Conservation (phyloP, 23 tunicate genomes). For the Halocynthia aurantium region DNA sequence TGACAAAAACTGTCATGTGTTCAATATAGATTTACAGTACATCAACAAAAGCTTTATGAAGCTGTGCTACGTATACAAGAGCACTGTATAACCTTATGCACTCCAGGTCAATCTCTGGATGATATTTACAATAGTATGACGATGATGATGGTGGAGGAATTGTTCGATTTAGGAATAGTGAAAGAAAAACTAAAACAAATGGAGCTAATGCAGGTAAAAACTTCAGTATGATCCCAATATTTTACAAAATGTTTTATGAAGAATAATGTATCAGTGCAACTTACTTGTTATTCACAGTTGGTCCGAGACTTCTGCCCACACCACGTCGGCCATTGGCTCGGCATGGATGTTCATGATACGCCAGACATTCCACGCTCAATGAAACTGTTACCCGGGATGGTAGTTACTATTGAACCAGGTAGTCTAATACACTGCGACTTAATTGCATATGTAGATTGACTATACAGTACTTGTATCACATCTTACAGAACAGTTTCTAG, state of each 20-base stretch:
- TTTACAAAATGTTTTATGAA: not conserved
- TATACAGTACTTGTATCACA: too few relatives aligned
- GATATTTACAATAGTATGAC: slow-evolving; percentile 57
- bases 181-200: slow-evolving; percentile 36
- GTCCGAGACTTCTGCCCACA: slow-evolving; percentile 80
- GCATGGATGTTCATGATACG: slow-evolving; percentile 94
- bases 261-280: not conserved
- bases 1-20: not conserved
- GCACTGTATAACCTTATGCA: slow-evolving; percentile 56
- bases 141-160: slow-evolving; percentile 39
- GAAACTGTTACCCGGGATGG: slow-evolving; percentile 67
- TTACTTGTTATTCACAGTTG: slow-evolving; percentile 22
- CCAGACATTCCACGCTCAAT: slow-evolving; percentile 32
- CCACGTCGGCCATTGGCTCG: slow-evolving; percentile 94
- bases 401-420: slow-evolving; percentile 94
- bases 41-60: slow-evolving; percentile 47
- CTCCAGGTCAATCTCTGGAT: slow-evolving; percentile 49
- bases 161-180: slow-evolving; percentile 24
- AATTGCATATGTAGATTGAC: not conserved
- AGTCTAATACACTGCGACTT: not conserved
- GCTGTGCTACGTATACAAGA: slow-evolving; percentile 51
- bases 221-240: not conserved
- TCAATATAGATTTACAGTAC: slow-evolving; percentile 21
- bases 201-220: slow-evolving; percentile 10
- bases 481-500: too few relatives aligned